Evolutionary conservation across 2,888 invertebrate species (phyloP).

Genomic region (Conchocele bisecta): DNA sequence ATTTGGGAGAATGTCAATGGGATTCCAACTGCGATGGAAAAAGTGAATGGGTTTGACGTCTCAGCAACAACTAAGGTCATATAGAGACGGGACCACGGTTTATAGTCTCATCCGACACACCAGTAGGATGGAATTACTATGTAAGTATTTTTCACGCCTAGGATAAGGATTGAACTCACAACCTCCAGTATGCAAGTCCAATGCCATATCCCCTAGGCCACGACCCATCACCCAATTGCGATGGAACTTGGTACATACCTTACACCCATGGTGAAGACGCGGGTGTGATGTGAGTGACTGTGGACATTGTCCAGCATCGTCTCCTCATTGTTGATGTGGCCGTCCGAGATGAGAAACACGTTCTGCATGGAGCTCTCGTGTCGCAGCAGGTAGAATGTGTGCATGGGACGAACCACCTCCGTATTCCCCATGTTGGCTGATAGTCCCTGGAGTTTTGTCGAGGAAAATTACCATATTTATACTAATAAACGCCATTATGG

Average conservation of each 20-base stretch:
- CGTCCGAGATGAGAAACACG: constrained; percentile 79
- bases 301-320: constrained; percentile 61
- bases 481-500: too few relatives aligned
- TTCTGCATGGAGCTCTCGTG: constrained; percentile 68
- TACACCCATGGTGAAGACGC: constrained; percentile 78
- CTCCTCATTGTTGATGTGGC: constrained; percentile 77
- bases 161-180: neutral
- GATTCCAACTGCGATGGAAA: too few relatives aligned
- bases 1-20: too few relatives aligned
- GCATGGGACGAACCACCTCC: constrained; percentile 73
- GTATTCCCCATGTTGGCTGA: constrained; percentile 77
- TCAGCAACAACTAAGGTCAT: too few relatives aligned
- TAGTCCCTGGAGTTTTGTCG: constrained; percentile 63
- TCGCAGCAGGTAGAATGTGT: constrained; percentile 71
- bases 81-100: too few relatives aligned
- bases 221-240: neutral
- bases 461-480: too few relatives aligned
- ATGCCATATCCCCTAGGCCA: too few relatives aligned
- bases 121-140: too few relatives aligned
- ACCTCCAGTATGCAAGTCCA: too few relatives aligned
- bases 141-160: neutral
- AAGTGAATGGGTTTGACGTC: too few relatives aligned
- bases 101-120: too few relatives aligned
- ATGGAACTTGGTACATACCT: constrained; percentile 63
- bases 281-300: constrained; percentile 64